Base-by-base conservation (phyloP, 2,888 invertebrate species). In the Enoplolaimus lenunculus region DNA sequence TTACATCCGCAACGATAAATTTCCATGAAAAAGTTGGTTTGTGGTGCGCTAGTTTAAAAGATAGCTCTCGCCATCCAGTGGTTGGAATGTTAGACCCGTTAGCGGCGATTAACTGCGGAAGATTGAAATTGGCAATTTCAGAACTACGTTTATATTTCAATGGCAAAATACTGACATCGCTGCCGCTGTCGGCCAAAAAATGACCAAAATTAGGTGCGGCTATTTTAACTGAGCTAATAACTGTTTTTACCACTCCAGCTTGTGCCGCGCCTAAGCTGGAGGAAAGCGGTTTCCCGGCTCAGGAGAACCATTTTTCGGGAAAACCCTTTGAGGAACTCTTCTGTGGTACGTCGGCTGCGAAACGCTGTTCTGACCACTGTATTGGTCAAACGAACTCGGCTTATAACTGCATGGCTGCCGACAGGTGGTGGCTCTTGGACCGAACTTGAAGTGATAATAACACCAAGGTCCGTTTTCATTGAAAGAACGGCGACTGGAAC, bases 181-280 rank as follows among this genome's bases (percentile, higher is more conserved):
- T 62, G 29, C 64, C 64, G 16, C 30, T 62, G 64, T 62, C 64
- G 33, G 33, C 33, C 33, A 62, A n/a, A n/a, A 62, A 62, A 30
- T 62, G 29, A 30, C 33, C 64, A n/a, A 62, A 30, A 28, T 28
- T 28, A 13, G 7, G 29, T 28, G 64, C 64, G 33, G 64, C 30
- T 13, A 62, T 31, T 7, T n/a, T 7, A 13, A 62, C n/a, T 7
- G 64, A 16, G 16, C n/a, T 45, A 45, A 45, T 21, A 45, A 45
- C 7, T 45, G 7, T 45, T 45, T 21, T 21, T 7, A 13, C 28
- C n/a, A 62, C 64, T 31, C 33, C 64, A n/a, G 29, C 64, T 62
- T 7, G 7, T 62, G 30, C 64, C 33, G 64, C 64, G 7, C 33
- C 16, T 13, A 16, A 31, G 64, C 29, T n/a, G 64, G 33, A 31